These are phyloP conservation scores for Platyrinchus mystaceus DNA, from an alignment of 2,797 vertebrate genomes.

Conservation along the genomic window DNA sequence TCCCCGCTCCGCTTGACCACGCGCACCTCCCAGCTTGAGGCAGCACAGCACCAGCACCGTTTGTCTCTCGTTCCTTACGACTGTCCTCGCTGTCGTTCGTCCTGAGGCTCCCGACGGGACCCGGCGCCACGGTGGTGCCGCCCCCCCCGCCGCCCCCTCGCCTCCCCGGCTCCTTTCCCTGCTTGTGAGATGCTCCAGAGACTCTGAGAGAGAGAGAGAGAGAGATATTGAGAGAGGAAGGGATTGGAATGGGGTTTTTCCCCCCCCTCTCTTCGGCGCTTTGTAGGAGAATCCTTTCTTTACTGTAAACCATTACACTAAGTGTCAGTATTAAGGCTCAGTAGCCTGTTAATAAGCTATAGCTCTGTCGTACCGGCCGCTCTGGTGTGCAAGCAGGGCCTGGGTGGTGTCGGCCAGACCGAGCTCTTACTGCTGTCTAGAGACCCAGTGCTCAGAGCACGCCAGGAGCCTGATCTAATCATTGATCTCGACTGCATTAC, in stretches of 20 bases:
- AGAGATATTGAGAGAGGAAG: constrained; percentile 20
- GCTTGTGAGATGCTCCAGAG: constrained; percentile 50
- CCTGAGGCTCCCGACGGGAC: constrained; percentile 53
- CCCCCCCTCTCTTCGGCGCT: background rate
- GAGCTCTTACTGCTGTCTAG: constrained; percentile 44
- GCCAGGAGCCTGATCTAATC: constrained; percentile 47
- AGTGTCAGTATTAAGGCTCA: constrained; percentile 83
- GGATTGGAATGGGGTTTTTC: background rate
- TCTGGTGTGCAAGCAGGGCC: constrained; percentile 38
- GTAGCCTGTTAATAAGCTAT: constrained; percentile 79
- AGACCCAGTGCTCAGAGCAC: constrained; percentile 54
- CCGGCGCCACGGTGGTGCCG: background rate
- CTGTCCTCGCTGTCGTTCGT: constrained; percentile 56
- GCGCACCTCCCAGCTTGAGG: constrained; percentile 67
- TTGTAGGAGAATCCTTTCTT: constrained; percentile 50
- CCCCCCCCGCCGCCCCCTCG: background rate
- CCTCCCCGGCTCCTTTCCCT: constrained; percentile 39
- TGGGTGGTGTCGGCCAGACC: constrained; percentile 13
- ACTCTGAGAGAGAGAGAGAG: constrained; percentile 43
- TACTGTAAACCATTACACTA: constrained; percentile 61
- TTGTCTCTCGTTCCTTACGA: constrained; percentile 56
- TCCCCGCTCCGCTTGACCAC: constrained; percentile 68
- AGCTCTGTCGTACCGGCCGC: constrained; percentile 57
- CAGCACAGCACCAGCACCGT: constrained; percentile 67
- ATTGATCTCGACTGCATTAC: constrained; percentile 37